Percentiles rank a stretch among this genome's conserved stretches.
Conservation (phyloP, 1,140 invertebrate species). For the Cydia pomonella region DNA sequence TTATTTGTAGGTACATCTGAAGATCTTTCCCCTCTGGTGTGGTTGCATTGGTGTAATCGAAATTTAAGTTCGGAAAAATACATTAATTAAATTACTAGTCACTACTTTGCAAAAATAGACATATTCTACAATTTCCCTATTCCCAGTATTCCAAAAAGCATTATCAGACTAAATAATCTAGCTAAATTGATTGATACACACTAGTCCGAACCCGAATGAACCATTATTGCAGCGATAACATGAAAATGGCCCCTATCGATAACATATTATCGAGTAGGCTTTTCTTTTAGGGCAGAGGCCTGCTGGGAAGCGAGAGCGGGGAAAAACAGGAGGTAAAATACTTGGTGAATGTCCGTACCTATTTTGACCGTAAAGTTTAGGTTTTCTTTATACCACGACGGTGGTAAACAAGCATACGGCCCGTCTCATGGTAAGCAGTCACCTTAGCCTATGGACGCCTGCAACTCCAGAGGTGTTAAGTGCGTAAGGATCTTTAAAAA, state of each 20-base stretch:
- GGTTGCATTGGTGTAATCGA: too few relatives aligned
- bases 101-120: neutral
- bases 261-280: conserved; percentile 42
- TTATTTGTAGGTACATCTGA: too few relatives aligned
- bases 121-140: neutral
- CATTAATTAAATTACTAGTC: too few relatives aligned
- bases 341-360: neutral
- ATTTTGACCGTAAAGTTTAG: neutral
- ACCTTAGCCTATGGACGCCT: too few relatives aligned
- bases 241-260: conserved; percentile 41
- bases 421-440: too few relatives aligned
- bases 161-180: conserved; percentile 32
- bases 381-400: too few relatives aligned
- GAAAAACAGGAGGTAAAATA: neutral
- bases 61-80: too few relatives aligned
- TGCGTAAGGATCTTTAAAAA: too few relatives aligned
- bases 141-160: neutral
- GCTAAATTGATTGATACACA: conserved; percentile 40
- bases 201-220: neutral
- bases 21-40: too few relatives aligned
- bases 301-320: conserved; percentile 33
- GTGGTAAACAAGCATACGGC: too few relatives aligned
- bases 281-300: conserved; percentile 44
- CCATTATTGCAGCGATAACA: conserved; percentile 38
- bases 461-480: too few relatives aligned